Percentiles rank a stretch among this genome's conserved stretches.
phyloP scores from a whole-genome alignment of 2,888 invertebrate genomes.

The Acrobasis repandana region DNA sequence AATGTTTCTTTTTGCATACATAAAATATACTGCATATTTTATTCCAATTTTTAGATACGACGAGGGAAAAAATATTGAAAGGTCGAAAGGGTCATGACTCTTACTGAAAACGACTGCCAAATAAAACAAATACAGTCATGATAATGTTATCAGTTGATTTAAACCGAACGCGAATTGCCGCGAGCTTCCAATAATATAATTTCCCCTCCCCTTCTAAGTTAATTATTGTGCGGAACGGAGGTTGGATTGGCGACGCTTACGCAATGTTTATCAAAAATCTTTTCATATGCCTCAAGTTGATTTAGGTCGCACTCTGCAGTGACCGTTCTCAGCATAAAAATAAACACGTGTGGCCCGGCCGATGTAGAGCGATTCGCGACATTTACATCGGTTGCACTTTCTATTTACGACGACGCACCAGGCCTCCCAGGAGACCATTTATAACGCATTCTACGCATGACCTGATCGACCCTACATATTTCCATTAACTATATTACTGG shows the following conservation, averaged over 20 bases:
- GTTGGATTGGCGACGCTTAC: conserved; percentile 17
- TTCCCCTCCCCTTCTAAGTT: neutral
- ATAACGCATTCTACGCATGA: conserved; percentile 20
- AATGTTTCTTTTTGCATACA: neutral
- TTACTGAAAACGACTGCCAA: neutral
- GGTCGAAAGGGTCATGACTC: neutral
- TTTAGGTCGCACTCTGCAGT: conserved; percentile 50
- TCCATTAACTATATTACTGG: conserved; percentile 5
- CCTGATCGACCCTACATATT: conserved; percentile 23
- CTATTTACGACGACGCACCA: conserved; percentile 63
- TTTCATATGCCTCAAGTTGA: conserved; percentile 57
- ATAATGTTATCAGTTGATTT: neutral
- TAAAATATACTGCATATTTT: neutral
- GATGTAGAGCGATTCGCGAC: conserved; percentile 53
- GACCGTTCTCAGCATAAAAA: conserved; percentile 58
- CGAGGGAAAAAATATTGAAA: conserved; percentile 2
- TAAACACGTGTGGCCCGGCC: conserved; percentile 51
- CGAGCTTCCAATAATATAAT: neutral
- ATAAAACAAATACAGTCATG: neutral
- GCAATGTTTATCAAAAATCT: conserved; percentile 36
- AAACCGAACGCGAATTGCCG: neutral
- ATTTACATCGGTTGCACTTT: conserved; percentile 73
- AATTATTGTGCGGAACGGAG: conserved; percentile 29
- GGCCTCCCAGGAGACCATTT: conserved; percentile 40
- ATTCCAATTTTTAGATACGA: neutral